Percentiles rank a stretch among this genome's conserved stretches.
phyloP scores from a whole-genome alignment of 2,888 invertebrate genomes.

The Xylophagus ater region DNA sequence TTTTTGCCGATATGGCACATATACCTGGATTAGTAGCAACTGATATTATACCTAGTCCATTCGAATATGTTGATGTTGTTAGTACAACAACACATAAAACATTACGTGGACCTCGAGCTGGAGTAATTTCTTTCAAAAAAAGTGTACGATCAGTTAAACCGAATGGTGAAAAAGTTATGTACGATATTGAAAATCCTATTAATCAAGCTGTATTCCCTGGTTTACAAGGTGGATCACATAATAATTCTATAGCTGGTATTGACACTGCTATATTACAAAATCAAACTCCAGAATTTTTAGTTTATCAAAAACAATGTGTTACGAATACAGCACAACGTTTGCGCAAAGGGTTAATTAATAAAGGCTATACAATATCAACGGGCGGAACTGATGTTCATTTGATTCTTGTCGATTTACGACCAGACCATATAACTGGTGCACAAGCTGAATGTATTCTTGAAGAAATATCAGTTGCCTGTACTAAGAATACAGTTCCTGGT shows the following conservation, averaged over 20 bases:
- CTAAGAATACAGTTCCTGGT: slow-evolving; percentile 95
- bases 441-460: slow-evolving; percentile 84
- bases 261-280: slow-evolving; percentile 92
- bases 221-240: slow-evolving; percentile 95
- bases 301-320: slow-evolving; percentile 78
- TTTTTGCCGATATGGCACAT: slow-evolving; percentile 95
- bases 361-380: slow-evolving; percentile 69
- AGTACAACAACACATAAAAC: slow-evolving; percentile 95
- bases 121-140: slow-evolving; percentile 86
- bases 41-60: slow-evolving; percentile 78
- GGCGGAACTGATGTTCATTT: slow-evolving; percentile 94
- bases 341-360: slow-evolving; percentile 52
- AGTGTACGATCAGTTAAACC: slow-evolving; percentile 68
- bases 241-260: slow-evolving; percentile 90
- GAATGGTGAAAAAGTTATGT: slow-evolving; percentile 74
- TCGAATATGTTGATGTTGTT: slow-evolving; percentile 83
- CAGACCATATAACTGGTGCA: slow-evolving; percentile 66
- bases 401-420: slow-evolving; percentile 73
- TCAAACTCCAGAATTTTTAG: slow-evolving; percentile 62
- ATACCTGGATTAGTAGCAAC: slow-evolving; percentile 87
- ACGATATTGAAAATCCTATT: slow-evolving; percentile 79
- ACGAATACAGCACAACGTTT: slow-evolving; percentile 70
- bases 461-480: slow-evolving; percentile 83
- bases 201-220: slow-evolving; percentile 57
- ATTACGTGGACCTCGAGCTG: slow-evolving; percentile 76